These are phyloP conservation scores for Apodemia duryi DNA, from an alignment of 2,888 invertebrate genomes.

Conservation along the genomic window DNA sequence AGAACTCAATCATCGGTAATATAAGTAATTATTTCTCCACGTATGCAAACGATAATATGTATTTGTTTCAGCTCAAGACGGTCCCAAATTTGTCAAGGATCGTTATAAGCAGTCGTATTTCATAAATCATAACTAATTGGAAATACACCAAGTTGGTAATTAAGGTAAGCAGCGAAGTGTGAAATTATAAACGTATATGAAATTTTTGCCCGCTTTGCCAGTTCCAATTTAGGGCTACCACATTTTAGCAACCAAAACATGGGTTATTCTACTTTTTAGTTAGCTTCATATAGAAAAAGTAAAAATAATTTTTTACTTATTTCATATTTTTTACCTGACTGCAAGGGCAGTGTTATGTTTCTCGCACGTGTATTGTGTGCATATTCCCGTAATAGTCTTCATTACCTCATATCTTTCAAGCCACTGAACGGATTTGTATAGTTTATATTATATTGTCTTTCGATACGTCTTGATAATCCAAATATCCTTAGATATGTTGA, in stretches of 20 bases:
- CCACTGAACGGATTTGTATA: too few species aligned
- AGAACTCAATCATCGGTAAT: not conserved
- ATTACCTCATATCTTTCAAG: too few species aligned
- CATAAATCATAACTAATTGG: constrained; percentile 43
- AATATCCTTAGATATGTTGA: too few species aligned
- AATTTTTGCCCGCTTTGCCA: not conserved
- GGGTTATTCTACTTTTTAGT: not conserved
- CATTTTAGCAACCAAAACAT: constrained; percentile 17
- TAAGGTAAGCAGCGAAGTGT: constrained; percentile 58
- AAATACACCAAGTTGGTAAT: constrained; percentile 66
- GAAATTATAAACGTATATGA: constrained; percentile 48
- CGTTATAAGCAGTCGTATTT: constrained; percentile 11
- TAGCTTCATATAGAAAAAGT: too few species aligned
- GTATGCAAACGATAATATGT: not conserved
- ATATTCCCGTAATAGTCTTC: too few species aligned
- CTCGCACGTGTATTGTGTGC: too few species aligned
- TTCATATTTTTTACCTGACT: too few species aligned
- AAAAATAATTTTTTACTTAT: not conserved
- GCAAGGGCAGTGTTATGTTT: too few species aligned
- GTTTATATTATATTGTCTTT: too few species aligned
- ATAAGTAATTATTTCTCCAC: not conserved
- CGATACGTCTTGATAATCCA: too few species aligned
- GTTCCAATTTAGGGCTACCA: constrained; percentile 3
- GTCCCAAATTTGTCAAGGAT: not conserved
- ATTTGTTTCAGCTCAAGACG: not conserved